Percentiles rank a stretch among this genome's conserved stretches.
These are phyloP conservation scores for Sphaerophoria taeniata DNA, from an alignment of 2,888 invertebrate genomes.

Conservation along the genomic window DNA sequence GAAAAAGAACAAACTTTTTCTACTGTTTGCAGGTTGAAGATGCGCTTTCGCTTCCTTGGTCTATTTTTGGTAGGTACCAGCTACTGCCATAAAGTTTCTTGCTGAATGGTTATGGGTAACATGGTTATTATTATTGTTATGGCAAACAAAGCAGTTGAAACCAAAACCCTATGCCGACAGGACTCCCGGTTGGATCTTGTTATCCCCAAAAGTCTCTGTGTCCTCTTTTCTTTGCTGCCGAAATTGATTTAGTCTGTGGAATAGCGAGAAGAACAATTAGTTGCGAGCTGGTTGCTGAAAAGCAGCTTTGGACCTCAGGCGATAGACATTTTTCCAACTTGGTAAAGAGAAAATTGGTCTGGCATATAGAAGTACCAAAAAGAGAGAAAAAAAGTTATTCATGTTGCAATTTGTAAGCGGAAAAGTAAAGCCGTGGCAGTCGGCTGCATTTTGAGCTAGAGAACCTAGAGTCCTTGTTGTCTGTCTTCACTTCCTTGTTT, in stretches of 20 bases:
- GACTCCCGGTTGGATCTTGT: slow-evolving; percentile 11
- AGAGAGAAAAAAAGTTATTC: not conserved
- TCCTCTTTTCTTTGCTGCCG: slow-evolving; percentile 12
- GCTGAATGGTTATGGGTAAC: slow-evolving; percentile 65
- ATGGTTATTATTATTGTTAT: slow-evolving; percentile 71
- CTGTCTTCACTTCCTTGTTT: not conserved
- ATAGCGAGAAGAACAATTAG: slow-evolving; percentile 54
- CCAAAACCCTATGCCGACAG: slow-evolving; percentile 31
- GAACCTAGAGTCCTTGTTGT: not conserved
- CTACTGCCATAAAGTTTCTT: slow-evolving; percentile 50
- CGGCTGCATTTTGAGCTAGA: not conserved
- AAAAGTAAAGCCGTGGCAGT: not conserved
- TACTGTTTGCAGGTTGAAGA: not conserved
- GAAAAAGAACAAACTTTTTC: slow-evolving; percentile 53
- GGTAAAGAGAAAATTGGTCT: slow-evolving; percentile 8
- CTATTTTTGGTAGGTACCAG: not conserved
- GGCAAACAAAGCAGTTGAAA: slow-evolving; percentile 70
- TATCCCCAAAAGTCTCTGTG: not conserved
- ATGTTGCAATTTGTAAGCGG: slow-evolving; percentile 1
- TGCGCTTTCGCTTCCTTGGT: slow-evolving; percentile 12
- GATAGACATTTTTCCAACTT: slow-evolving; percentile 42
- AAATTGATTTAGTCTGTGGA: slow-evolving; percentile 63
- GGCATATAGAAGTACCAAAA: not conserved
- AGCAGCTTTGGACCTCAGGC: slow-evolving; percentile 37
- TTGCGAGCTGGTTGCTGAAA: slow-evolving; percentile 36